A percentile compares a stretch with the other conserved stretches of the same genome.
phyloP scores from a whole-genome alignment of 2,888 invertebrate genomes.

The Lepidochitona cinerea region DNA sequence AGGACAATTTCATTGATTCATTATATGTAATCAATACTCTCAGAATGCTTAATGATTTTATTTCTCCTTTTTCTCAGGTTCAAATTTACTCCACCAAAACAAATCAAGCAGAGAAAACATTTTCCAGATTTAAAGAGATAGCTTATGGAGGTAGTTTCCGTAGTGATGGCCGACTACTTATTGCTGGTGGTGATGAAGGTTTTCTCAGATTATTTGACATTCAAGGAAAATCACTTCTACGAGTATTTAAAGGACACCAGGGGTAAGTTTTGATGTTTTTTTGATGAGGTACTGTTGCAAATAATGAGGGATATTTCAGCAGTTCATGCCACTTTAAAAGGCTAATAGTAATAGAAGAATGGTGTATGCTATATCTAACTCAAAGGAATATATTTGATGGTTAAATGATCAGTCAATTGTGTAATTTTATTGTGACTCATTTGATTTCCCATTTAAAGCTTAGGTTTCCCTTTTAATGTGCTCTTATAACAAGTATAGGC shows the following conservation, averaged over 20 bases:
- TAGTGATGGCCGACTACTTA: slow-evolving; percentile 71
- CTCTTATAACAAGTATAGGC: background rate
- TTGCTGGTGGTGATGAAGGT: slow-evolving; percentile 92
- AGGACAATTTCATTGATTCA: too few relatives aligned
- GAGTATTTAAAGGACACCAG: slow-evolving; percentile 80
- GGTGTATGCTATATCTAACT: too few relatives aligned
- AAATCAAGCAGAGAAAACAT: slow-evolving; percentile 56
- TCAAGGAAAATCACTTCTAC: slow-evolving; percentile 83
- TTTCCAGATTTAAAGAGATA: slow-evolving; percentile 68
- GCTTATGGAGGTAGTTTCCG: slow-evolving; percentile 71
- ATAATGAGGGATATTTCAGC: too few relatives aligned
- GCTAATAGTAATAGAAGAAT: too few relatives aligned
- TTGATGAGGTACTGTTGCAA: background rate
- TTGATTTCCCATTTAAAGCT: background rate
- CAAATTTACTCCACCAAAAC: slow-evolving; percentile 60
- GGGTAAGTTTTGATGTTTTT: slow-evolving; percentile 44
- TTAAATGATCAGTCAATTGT: background rate
- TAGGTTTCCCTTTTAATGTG: background rate
- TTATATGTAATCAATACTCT: background rate
- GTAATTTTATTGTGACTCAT: background rate
- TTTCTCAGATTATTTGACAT: slow-evolving; percentile 91
- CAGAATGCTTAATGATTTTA: background rate
- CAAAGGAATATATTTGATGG: background rate
- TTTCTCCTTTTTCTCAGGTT: slow-evolving; percentile 42
- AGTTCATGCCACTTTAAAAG: too few relatives aligned